Evolutionary conservation across 2,113 vertebrate genomes (phyloP).

Genomic region (Haemorhous mexicanus): DNA sequence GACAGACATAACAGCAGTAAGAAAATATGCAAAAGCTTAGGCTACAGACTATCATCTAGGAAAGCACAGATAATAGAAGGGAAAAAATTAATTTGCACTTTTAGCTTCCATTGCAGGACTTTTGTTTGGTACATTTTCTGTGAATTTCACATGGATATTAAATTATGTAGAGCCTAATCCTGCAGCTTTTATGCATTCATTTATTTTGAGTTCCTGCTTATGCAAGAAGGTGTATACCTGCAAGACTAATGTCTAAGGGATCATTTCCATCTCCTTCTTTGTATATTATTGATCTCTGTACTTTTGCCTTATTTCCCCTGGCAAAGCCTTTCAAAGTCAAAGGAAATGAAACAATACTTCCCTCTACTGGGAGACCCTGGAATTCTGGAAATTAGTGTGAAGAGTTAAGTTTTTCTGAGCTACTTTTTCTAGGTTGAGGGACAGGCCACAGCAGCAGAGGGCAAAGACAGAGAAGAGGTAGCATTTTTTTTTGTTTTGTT

Average conservation of each 20-base stretch:
- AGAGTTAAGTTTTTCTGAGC: not conserved
- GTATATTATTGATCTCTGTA: not conserved
- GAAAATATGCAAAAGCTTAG: not conserved
- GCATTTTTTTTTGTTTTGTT: not conserved
- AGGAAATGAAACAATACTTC: slow-evolving; percentile 59
- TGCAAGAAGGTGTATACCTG: not conserved
- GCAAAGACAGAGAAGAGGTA: not conserved
- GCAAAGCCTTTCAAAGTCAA: not conserved
- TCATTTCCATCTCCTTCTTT: not conserved
- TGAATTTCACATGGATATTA: not conserved
- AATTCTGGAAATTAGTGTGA: not conserved
- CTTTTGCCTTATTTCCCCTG: not conserved
- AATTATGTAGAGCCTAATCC: not conserved
- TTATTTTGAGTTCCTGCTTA: not conserved
- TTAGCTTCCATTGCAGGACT: not conserved
- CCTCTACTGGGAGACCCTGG: slow-evolving; percentile 67
- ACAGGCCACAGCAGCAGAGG: not conserved
- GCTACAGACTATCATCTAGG: not conserved
- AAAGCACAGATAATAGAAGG: not conserved
- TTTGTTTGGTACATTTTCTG: not conserved
- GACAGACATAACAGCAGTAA: not conserved
- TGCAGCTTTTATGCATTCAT: not conserved
- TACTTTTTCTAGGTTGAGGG: not conserved
- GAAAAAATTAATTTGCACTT: not conserved
- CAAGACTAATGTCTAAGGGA: not conserved